Evolutionary conservation across 2,113 vertebrate species (phyloP), one percentile per base, ranked within the genome.

Genomic region (Nestor notabilis): DNA sequence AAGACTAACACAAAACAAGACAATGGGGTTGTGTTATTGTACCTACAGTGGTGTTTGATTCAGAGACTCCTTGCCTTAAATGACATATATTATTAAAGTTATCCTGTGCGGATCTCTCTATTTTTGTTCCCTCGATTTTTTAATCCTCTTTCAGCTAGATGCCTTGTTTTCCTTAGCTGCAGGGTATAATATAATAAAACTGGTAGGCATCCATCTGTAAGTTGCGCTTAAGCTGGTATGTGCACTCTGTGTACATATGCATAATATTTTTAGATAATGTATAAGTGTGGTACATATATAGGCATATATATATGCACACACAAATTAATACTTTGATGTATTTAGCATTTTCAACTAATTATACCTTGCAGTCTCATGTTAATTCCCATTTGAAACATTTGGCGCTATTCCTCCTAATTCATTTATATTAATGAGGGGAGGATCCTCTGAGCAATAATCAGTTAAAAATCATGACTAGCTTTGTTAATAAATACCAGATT

Each of bases 391-490:
- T 94, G 96, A 97, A 97, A 95, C 90, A 95, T 93, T 97, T 97
- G 97, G 96, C 96, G 88, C 74, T 85, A 82, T 96, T 97, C 92
- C 90, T 97, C 94, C 94, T 91, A 93, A 96, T 97, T 97, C 96
- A 98, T 97, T 96, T 97, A 93, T 94, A 97, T 97, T 98, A 98
- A 98, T 96, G 97, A 97, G 89, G 92, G 95, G 96, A 97, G 95
- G 94, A 90, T 94, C 96, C 95, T 97, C 97, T 93, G 90, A 90
- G 93, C 96, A 92, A 96, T 91, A 97, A 97, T 96, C 96, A 93
- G 96, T 96, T 97, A 97, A 97, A 97, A 97, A 96, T 97, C 96
- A 96, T 88, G 87, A 97, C 94, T 94, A 92, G 74, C 93, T 96
- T 97, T 95, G 95, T 97, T 97, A 97, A 97, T 97, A 98, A 98